Percentiles rank a stretch among this genome's conserved stretches.
phyloP scores from a whole-genome alignment of 2,113 vertebrate genomes.

The Anhinga rufa region DNA sequence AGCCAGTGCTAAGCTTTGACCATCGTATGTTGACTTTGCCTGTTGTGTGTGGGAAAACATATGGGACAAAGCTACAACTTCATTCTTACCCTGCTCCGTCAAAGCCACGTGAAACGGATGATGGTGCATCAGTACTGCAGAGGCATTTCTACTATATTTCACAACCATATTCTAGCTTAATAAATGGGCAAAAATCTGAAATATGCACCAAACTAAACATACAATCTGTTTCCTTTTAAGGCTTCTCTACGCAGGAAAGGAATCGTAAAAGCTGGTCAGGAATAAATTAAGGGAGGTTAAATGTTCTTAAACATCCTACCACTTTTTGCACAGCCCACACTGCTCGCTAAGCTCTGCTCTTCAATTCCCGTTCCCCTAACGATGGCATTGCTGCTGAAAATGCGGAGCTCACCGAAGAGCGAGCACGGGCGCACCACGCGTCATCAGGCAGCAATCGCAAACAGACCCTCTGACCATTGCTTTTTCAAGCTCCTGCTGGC shows the following conservation, averaged over 20 bases:
- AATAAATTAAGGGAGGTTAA: background rate
- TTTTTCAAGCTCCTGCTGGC: background rate
- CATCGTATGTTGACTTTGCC: too few species aligned
- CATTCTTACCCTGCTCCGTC: background rate
- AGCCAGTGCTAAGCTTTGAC: background rate
- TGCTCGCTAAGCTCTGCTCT: background rate
- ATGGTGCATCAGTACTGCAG: background rate
- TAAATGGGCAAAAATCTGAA: background rate
- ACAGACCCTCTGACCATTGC: rapidly evolving
- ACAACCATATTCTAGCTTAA: background rate
- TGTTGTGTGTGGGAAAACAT: rapidly evolving
- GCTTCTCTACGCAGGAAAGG: background rate
- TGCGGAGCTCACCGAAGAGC: rapidly evolving
- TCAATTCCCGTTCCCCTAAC: background rate
- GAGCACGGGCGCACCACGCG: rapidly evolving
- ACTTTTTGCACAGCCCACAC: background rate
- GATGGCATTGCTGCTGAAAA: background rate
- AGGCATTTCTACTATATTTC: background rate
- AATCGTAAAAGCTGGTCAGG: background rate
- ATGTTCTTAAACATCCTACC: background rate
- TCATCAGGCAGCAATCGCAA: rapidly evolving
- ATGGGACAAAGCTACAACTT: background rate
- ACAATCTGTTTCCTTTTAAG: background rate
- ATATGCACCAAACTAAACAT: background rate
- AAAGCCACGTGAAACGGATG: background rate